Evolutionary conservation across 64 coral and sea anemone genomes (phyloP), one percentile per base, ranked within the genome.

Genomic region (Exaiptasia diaphana): DNA sequence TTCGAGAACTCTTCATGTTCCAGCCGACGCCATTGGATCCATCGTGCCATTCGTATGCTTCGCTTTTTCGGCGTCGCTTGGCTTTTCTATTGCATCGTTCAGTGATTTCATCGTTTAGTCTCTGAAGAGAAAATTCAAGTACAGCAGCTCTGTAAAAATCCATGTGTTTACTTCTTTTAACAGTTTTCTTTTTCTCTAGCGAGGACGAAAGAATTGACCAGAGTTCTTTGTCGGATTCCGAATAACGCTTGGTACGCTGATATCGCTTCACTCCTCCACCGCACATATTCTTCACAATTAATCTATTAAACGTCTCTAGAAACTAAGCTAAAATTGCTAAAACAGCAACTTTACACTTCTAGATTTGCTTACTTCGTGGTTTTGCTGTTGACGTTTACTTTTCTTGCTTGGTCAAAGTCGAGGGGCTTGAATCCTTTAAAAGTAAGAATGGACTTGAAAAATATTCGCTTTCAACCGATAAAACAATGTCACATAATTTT

Each of bases 71-170:
- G 57, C 84, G 81, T 32, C 79, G 77, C 53, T 99, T 99, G 1
- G 77, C 81, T 18, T 92, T 99, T 30, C 65, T 99, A 74, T 88
- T 88, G 43, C 89, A 99, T 61, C 95, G 68, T 14, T 88, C 89
- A 9, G 80, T 92, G 20, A 99, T 99, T 69, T 99, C 95, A 13
- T 99, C 95, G 73, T 99, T 99, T 4, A 99, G 43, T 79, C 80
- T 99, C 63, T 92, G 83, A 35, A 99, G 85, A 14, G 95, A 92
- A 30, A 78, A 63, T 35, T 99, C 84, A 12, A 99, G 76, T 18
- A 99, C 80, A 3, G 95, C 95, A 59, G 83, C 87, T 67, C 90
- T 46, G n/a, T 76, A 80, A 82, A 99, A 92, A 84, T 99, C 95
- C 10, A 88, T 90, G 34, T 82, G 68, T 43, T 80, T 63, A 65